Evolutionary conservation across 2,113 vertebrate genomes (phyloP).

Genomic region (Petroica traversi): DNA sequence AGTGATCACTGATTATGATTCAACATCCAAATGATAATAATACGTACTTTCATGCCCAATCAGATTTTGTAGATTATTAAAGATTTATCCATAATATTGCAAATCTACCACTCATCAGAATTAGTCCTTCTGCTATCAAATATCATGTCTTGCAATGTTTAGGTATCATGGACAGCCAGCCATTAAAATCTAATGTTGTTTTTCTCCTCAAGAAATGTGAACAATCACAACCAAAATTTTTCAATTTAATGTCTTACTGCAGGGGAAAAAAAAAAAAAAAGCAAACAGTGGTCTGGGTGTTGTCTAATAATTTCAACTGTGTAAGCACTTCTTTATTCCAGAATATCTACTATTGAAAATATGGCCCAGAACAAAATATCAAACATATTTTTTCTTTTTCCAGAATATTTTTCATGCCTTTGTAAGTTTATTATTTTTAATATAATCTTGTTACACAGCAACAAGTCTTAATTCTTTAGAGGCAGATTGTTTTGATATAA

Average conservation of each 20-base stretch:
- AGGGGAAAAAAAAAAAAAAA: neutral
- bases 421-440: neutral
- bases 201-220: neutral
- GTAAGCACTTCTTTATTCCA: neutral
- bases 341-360: neutral
- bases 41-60: neutral
- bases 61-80: neutral
- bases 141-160: neutral
- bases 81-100: neutral
- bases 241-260: neutral
- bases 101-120: neutral
- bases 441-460: neutral
- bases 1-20: neutral
- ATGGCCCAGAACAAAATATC: neutral
- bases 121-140: neutral
- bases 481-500: neutral
- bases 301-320: neutral
- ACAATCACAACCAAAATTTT: neutral
- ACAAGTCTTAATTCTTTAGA: constrained; percentile 16
- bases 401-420: neutral
- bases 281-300: neutral
- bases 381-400: neutral
- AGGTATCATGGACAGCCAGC: neutral
- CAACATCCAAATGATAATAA: neutral
- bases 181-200: neutral